Conservation (phyloP, 2,888 invertebrate genomes). For the Drosophila nr. perissopoda region DNA sequence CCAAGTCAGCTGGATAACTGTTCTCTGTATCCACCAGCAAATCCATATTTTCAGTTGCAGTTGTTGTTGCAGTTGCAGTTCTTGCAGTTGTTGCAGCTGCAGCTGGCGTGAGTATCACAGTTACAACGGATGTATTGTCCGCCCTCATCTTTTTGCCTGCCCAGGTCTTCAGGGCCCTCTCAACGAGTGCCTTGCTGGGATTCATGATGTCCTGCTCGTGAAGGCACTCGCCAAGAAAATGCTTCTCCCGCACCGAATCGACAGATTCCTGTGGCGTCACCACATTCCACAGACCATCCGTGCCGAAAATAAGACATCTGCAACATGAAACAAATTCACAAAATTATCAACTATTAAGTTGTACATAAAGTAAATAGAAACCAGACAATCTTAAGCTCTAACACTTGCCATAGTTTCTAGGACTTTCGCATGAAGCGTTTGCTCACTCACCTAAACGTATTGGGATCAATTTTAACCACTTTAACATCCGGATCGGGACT, state of each 20-base stretch:
- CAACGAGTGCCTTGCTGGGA: conserved; percentile 95
- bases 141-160: conserved; percentile 93
- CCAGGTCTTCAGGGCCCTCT: conserved; percentile 93
- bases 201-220: conserved; percentile 86
- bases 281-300: conserved; percentile 99
- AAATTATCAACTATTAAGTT: not conserved
- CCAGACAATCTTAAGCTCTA: not conserved
- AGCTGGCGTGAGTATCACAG: conserved; percentile 87
- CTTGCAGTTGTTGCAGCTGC: conserved; percentile 6
- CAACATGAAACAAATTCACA: not conserved
- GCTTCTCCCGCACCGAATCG: conserved; percentile 92
- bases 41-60: conserved; percentile 35
- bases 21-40: conserved; percentile 57
- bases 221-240: conserved; percentile 60
- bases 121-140: conserved; percentile 98
- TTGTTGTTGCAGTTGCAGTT: conserved; percentile 5
- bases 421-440: not conserved
- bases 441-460: conserved; percentile 87
- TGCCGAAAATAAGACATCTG: conserved; percentile 96
- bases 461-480: conserved; percentile 92
- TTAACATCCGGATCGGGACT: conserved; percentile 98
- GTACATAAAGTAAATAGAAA: not conserved
- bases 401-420: not conserved
- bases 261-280: conserved; percentile 93
- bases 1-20: conserved; percentile 41